Conservation (phyloP, 2,113 vertebrate species). For the Anas platyrhynchos region DNA sequence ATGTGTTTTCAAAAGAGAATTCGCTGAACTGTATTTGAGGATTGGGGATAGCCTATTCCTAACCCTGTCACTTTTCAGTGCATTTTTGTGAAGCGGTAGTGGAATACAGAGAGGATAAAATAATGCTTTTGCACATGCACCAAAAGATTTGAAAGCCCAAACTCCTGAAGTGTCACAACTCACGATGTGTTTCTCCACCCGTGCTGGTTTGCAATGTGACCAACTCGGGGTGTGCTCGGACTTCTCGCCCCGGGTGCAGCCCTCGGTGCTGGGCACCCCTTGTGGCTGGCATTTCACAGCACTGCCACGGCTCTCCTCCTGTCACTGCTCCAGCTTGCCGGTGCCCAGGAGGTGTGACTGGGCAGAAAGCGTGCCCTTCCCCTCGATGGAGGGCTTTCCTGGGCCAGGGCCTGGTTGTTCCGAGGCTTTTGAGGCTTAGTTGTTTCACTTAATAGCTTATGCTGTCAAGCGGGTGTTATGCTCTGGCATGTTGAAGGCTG, state of each 20-base stretch:
- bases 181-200: neutral
- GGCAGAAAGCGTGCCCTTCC: neutral
- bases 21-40: neutral
- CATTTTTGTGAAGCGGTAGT: neutral
- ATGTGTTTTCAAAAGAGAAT: neutral
- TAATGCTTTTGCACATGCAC: neutral
- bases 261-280: fast-evolving
- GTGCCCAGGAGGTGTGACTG: neutral
- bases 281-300: too few relatives aligned
- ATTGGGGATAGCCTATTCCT: neutral
- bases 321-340: too few relatives aligned
- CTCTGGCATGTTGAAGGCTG: neutral
- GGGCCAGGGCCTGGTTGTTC: neutral
- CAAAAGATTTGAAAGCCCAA: neutral
- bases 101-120: neutral
- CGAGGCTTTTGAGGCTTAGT: neutral
- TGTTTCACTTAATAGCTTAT: neutral
- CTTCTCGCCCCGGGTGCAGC: neutral
- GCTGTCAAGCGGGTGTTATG: neutral
- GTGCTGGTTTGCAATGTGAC: fast-evolving
- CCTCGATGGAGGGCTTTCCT: neutral
- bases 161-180: neutral
- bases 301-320: neutral
- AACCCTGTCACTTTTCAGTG: neutral
- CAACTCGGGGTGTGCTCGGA: neutral